A percentile compares a stretch with the other conserved stretches of the same genome.
Conservation (phyloP, 2,888 invertebrate genomes). For the Trissolcus brochymenae region DNA sequence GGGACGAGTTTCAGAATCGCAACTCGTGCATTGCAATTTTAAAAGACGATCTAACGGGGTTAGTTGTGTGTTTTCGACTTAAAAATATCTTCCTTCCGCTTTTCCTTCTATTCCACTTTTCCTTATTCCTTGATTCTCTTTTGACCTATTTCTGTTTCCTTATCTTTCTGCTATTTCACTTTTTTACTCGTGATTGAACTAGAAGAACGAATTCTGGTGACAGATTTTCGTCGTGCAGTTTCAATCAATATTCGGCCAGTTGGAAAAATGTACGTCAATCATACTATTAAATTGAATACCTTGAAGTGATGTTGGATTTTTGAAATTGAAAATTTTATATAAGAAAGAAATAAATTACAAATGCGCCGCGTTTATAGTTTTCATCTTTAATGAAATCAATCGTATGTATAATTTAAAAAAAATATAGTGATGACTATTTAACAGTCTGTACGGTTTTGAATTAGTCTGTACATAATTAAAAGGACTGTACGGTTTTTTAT, state of each 20-base stretch:
- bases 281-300: slow-evolving; percentile 51
- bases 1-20: slow-evolving; percentile 60
- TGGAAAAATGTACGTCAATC: slow-evolving; percentile 63
- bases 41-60: slow-evolving; percentile 54
- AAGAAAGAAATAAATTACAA: slow-evolving; percentile 9
- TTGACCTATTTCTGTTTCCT: slow-evolving; percentile 48
- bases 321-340: slow-evolving; percentile 24
- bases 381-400: not conserved
- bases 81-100: slow-evolving; percentile 55
- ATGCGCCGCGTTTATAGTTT: not conserved
- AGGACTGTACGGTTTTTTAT: no score
- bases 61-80: slow-evolving; percentile 59
- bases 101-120: slow-evolving; percentile 26
- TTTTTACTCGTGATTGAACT: slow-evolving; percentile 53
- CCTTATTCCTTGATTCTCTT: slow-evolving; percentile 50
- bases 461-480: no score
- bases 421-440: no score
- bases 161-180: slow-evolving; percentile 49
- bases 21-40: slow-evolving; percentile 55
- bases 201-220: slow-evolving; percentile 56
- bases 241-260: slow-evolving; percentile 58
- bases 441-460: no score
- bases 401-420: no score
- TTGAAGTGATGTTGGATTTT: slow-evolving; percentile 54
- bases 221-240: slow-evolving; percentile 55